Conservation (phyloP, 1,140 invertebrate genomes). For the Dinothrombium tinctorium region DNA sequence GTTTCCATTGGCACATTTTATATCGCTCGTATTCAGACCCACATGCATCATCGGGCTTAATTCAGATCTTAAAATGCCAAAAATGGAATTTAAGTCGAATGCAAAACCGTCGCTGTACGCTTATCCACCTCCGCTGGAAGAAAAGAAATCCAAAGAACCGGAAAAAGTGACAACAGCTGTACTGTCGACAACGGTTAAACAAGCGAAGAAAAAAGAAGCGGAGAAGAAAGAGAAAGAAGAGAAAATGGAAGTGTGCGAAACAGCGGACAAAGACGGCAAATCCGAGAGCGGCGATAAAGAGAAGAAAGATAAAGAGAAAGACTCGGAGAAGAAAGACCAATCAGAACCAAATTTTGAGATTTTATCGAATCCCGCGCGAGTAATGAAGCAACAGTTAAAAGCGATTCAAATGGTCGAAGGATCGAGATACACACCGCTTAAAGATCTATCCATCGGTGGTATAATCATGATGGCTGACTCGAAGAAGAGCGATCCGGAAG, state of each 20-base stretch:
- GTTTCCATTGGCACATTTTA: constrained; percentile 90
- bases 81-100: constrained; percentile 72
- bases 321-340: constrained; percentile 38
- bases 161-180: constrained; percentile 79
- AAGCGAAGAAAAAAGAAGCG: constrained; percentile 41
- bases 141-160: constrained; percentile 88
- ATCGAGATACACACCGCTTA: constrained; percentile 54
- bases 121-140: constrained; percentile 86
- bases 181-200: constrained; percentile 78
- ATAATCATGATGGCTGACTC: constrained; percentile 65
- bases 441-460: constrained; percentile 67
- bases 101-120: constrained; percentile 83
- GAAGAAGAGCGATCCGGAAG: constrained; percentile 48
- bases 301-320: constrained; percentile 36
- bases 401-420: constrained; percentile 54
- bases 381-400: constrained; percentile 72
- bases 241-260: constrained; percentile 23
- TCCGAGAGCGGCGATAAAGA: constrained; percentile 23
- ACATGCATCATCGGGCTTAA: constrained; percentile 88
- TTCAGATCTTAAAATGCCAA: constrained; percentile 87
- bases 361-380: constrained; percentile 72
- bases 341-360: constrained; percentile 64
- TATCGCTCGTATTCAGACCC: constrained; percentile 85
- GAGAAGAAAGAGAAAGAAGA: constrained; percentile 27
- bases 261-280: constrained; percentile 1